A percentile compares a stretch with the other conserved stretches of the same genome.
Conservation (phyloP, 1,140 invertebrate species). For the Cotesia typhae region DNA sequence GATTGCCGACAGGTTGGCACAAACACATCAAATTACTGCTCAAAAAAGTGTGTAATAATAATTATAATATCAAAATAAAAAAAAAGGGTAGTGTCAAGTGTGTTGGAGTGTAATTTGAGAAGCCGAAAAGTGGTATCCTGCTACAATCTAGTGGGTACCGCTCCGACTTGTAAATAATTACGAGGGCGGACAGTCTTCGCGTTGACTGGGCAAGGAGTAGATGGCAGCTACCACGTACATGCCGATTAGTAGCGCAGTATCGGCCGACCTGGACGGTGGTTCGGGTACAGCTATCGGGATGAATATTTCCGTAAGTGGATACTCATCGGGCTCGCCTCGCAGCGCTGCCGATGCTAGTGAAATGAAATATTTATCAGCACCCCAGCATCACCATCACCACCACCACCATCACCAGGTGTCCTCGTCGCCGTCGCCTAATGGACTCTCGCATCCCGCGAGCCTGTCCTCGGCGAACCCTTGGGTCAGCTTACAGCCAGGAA, state of each 20-base stretch:
- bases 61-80: neutral
- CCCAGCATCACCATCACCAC: conserved; percentile 80
- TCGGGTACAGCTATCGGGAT: conserved; percentile 78
- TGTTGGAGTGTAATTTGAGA: too few species aligned
- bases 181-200: conserved; percentile 18
- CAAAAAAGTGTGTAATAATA: neutral
- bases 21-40: neutral
- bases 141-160: neutral
- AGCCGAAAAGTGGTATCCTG: too few species aligned
- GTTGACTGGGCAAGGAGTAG: conserved; percentile 54
- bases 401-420: conserved; percentile 77
- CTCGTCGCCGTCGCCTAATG: conserved; percentile 72
- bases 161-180: neutral
- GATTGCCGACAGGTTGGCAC: conserved; percentile 19
- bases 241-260: conserved; percentile 77
- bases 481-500: conserved; percentile 79
- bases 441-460: conserved; percentile 72
- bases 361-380: conserved; percentile 91
- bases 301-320: conserved; percentile 73
- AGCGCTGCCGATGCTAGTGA: conserved; percentile 83
- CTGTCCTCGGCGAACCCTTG: conserved; percentile 78
- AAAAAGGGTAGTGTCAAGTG: too few species aligned
- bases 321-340: conserved; percentile 79
- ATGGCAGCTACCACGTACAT: conserved; percentile 89
- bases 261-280: conserved; percentile 77